A percentile compares a stretch with the other conserved stretches of the same genome.
phyloP scores from a whole-genome alignment of 35 echinoderm and acorn worm genomes.

The Apostichopus japonicus region DNA sequence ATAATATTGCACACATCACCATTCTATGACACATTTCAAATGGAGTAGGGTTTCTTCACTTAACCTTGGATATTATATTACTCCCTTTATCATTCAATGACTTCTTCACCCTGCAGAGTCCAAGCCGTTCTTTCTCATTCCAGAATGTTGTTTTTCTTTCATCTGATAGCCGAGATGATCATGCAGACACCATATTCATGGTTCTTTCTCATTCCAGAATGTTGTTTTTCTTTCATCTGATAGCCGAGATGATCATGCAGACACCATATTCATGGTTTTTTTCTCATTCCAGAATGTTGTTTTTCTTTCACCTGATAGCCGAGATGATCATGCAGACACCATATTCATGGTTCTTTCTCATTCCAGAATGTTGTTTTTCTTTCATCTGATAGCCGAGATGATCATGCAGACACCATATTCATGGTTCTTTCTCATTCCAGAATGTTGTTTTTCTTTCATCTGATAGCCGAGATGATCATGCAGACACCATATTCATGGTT shows the following conservation, averaged over 20 bases:
- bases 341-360: constrained; percentile 82
- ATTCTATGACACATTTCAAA: too few species aligned
- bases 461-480: constrained; percentile 70
- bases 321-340: constrained; percentile 73
- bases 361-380: too few species aligned
- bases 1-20: too few species aligned
- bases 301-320: constrained; percentile 26
- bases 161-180: constrained; percentile 68
- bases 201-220: constrained; percentile 47
- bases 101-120: too few species aligned
- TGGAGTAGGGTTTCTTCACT: too few species aligned
- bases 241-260: constrained; percentile 78
- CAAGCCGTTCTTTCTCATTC: too few species aligned
- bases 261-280: constrained; percentile 86
- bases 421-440: constrained; percentile 65
- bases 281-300: neutral
- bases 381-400: constrained; percentile 60
- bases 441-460: neutral
- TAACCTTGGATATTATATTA: too few species aligned
- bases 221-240: neutral
- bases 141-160: neutral
- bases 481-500: constrained; percentile 84
- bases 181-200: constrained; percentile 79
- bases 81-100: too few species aligned
- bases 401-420: constrained; percentile 76